Evolutionary conservation across 2,113 vertebrate species (phyloP).

Genomic region (Mormyrus lacerda): DNA sequence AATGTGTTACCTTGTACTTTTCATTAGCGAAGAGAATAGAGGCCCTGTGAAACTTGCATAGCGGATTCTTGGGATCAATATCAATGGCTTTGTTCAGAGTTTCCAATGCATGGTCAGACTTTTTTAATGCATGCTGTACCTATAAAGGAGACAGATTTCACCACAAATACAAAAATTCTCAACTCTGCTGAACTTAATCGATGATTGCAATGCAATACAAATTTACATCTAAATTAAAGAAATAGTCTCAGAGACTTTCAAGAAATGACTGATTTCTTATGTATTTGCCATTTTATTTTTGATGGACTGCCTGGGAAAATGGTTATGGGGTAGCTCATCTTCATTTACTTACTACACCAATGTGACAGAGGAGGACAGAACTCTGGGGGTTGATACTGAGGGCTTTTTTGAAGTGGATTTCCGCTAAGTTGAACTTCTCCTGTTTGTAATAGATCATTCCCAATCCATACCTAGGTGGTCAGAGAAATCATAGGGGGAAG

Average conservation of each 20-base stretch:
- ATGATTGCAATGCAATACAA: background rate
- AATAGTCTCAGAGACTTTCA: background rate
- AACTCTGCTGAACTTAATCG: background rate
- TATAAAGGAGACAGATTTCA: constrained; percentile 33
- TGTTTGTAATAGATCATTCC: constrained; percentile 99
- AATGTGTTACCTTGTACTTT: constrained; percentile 83
- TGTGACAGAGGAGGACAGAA: constrained; percentile 94
- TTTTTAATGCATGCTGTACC: constrained; percentile 96
- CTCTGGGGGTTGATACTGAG: constrained; percentile 97
- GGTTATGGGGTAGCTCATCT: background rate
- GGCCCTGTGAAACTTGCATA: constrained; percentile 98
- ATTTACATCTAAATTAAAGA: background rate
- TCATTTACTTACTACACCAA: constrained; percentile 80
- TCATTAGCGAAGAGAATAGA: constrained; percentile 96
- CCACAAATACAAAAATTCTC: background rate
- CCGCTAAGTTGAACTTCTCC: constrained; percentile 95
- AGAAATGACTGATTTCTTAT: background rate
- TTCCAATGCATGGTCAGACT: constrained; percentile 93
- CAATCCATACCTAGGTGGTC: constrained; percentile 78
- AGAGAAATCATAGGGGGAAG: background rate
- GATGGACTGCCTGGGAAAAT: background rate
- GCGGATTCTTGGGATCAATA: constrained; percentile 94
- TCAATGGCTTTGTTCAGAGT: constrained; percentile 91
- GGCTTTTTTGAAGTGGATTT: constrained; percentile 98
- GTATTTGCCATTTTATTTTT: background rate